Evolutionary conservation across 1,140 invertebrate species (phyloP), one percentile per base, ranked within the genome.

Genomic region (Copidosoma floridanum): DNA sequence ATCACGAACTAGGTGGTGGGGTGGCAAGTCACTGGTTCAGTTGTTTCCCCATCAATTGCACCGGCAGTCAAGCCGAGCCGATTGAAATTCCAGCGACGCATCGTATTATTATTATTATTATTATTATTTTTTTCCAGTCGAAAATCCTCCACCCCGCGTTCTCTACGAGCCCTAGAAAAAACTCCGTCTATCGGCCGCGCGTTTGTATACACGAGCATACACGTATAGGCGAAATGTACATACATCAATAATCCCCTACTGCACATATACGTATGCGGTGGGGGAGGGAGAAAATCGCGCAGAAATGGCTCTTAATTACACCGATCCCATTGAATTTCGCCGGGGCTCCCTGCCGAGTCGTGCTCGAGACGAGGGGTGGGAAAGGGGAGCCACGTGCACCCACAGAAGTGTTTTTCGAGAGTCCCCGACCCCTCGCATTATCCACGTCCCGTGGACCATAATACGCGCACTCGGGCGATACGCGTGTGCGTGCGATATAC

Each of bases 241-340:
- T n/a, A n/a, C n/a, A n/a, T n/a, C n/a, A n/a, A n/a, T 32, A 32
- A 12, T 12, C 29, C 29, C 29, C 29, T 32, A n/a, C n/a, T n/a
- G n/a, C n/a, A n/a, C n/a, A n/a, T n/a, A n/a, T n/a, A n/a, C n/a
- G n/a, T n/a, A n/a, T n/a, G n/a, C 21, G 14, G 12, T 5, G 37
- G 21, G 60, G n/a, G 24, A 37, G 54, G 63, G 62, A 66, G 71
- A 76, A 77, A 77, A 75, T 77, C 73, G 73, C 72, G 77, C 73
- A 77, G 76, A 79, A 80, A 79, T 76, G 76, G 74, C 78, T 79
- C 78, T 80, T 80, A 79, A 80, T 80, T 80, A 80, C 78, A 80
- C 69, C 76, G 72, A 80, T 79, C 75, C 76, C 68, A 77, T 79
- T 77, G 72, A 79, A 77, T 79, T 72, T 68, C 54, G 65, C 62